Conservation (phyloP, 1,140 invertebrate genomes). For the Temnothorax nylanderi region DNA sequence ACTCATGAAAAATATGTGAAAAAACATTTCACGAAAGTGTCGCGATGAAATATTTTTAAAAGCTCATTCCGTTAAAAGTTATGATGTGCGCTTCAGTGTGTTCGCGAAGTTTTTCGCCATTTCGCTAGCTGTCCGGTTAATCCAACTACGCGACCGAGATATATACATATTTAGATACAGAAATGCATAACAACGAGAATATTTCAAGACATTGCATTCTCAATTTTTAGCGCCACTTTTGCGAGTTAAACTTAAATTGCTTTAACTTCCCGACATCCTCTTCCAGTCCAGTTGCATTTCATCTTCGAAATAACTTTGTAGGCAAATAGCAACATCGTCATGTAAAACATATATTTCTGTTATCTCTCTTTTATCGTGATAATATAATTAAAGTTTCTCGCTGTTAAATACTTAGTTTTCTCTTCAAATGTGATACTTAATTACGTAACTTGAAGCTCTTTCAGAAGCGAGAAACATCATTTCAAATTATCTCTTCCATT, state of each 20-base stretch:
- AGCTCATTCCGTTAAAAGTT: constrained; percentile 45
- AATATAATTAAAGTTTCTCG: not conserved
- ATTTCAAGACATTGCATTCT: constrained; percentile 59
- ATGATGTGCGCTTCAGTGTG: constrained; percentile 28
- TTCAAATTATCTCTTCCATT: constrained; percentile 6
- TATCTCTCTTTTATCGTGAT: not conserved
- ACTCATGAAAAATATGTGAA: not conserved
- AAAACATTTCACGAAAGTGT: constrained; percentile 28
- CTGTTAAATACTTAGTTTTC: not conserved
- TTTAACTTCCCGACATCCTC: constrained; percentile 34
- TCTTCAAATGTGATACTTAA: not conserved
- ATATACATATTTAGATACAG: constrained; percentile 71
- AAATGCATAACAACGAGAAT: constrained; percentile 73
- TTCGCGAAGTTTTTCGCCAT: constrained; percentile 65
- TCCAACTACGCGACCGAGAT: constrained; percentile 54
- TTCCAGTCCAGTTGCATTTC: constrained; percentile 10
- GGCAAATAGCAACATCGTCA: constrained; percentile 12
- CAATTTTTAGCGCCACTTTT: constrained; percentile 32
- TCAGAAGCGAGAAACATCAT: not conserved
- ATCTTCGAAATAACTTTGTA: constrained; percentile 28
- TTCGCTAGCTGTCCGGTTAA: constrained; percentile 61
- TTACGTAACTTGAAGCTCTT: not conserved
- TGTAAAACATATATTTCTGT: constrained; percentile 13
- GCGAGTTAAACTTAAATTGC: constrained; percentile 59
- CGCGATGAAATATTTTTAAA: constrained; percentile 48